Evolutionary conservation across 2,797 vertebrate genomes (phyloP).

Genomic region (Emydoidea blandingii): DNA sequence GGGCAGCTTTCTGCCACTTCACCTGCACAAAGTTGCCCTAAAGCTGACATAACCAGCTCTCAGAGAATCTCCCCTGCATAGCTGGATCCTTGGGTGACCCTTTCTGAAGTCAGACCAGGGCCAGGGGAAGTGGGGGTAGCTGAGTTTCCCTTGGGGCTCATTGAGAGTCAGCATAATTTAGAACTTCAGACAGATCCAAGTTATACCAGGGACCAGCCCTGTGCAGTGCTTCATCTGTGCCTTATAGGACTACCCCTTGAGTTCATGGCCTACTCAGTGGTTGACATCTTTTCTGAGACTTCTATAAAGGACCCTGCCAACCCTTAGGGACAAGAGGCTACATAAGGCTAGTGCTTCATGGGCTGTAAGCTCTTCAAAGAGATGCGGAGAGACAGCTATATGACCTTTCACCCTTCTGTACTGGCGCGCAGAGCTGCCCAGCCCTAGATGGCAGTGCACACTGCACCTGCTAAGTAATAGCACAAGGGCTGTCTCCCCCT

Average conservation of each 20-base stretch:
- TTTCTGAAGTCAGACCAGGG: background rate
- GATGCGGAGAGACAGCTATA: background rate
- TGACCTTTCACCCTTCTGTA: background rate
- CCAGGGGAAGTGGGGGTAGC: background rate
- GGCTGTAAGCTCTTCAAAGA: background rate
- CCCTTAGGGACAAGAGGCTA: background rate
- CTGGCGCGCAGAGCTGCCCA: background rate
- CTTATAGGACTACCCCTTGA: background rate
- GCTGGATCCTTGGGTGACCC: background rate
- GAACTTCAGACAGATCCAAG: background rate
- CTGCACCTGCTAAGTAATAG: accelerated
- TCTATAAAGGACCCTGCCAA: too few species aligned
- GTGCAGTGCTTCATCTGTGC: background rate
- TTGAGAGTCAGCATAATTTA: background rate
- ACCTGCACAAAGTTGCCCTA: background rate
- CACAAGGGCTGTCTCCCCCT: background rate
- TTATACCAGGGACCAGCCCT: background rate
- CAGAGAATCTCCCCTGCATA: background rate
- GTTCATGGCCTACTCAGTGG: background rate
- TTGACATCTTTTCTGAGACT: background rate
- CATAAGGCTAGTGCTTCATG: background rate
- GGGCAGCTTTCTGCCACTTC: background rate
- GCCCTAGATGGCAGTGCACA: background rate
- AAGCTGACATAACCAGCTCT: background rate
- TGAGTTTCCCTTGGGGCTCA: background rate